Conservation (phyloP, 2,797 vertebrate genomes). For the Notamacropus eugenii region DNA sequence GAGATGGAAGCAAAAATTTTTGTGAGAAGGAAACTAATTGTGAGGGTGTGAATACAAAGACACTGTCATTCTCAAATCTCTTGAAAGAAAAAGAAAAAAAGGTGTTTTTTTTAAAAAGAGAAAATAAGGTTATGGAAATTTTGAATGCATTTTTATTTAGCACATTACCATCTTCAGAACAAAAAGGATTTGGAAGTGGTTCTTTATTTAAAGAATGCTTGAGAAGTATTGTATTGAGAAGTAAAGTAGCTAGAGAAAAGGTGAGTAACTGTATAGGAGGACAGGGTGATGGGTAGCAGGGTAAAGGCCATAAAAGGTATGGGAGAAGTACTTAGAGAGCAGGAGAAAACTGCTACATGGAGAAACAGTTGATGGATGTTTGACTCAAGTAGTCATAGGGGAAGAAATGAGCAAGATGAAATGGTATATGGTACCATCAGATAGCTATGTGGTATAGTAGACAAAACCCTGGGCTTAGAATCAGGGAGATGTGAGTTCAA, state of each 20-base stretch:
- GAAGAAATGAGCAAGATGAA: not conserved
- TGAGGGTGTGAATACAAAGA: not conserved
- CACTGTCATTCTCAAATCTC: not conserved
- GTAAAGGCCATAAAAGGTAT: not conserved
- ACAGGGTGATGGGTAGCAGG: not conserved
- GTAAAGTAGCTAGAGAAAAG: not conserved
- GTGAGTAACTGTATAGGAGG: not conserved
- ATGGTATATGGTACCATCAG: not conserved
- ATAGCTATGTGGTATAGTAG: not conserved
- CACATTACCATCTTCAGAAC: not conserved
- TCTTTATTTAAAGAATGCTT: not conserved
- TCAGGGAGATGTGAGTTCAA: not conserved
- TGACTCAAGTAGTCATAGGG: not conserved
- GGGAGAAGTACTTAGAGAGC: not conserved
- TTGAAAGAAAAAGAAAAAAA: not conserved
- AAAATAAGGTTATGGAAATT: not conserved
- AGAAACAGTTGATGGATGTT: not conserved
- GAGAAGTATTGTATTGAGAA: too few relatives aligned
- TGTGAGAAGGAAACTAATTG: not conserved
- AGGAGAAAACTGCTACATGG: not conserved
- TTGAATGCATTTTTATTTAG: not conserved
- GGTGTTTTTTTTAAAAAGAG: not conserved
- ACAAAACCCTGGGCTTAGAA: not conserved
- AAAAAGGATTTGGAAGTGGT: not conserved
- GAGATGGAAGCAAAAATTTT: not conserved